Conservation (phyloP, 2,113 vertebrate species). For the Equus przewalskii region DNA sequence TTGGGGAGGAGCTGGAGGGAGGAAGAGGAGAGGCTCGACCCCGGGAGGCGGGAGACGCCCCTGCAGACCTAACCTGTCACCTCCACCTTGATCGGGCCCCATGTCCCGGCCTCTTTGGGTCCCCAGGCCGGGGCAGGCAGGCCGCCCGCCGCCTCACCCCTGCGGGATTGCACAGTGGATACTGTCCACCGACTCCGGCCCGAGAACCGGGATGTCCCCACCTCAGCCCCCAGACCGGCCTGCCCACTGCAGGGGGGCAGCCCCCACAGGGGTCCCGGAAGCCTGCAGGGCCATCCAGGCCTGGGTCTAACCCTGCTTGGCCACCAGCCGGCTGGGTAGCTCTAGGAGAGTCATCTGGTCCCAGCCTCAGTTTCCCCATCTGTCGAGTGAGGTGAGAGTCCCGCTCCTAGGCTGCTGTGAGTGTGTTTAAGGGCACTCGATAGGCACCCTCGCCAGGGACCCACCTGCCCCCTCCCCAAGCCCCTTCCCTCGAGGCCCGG, state of each 20-base stretch:
- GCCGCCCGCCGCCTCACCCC: background rate
- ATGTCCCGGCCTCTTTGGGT: background rate
- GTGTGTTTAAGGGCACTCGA: fast-evolving
- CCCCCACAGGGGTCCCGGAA: fast-evolving
- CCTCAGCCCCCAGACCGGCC: background rate
- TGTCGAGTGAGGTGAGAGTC: background rate
- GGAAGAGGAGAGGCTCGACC: too few relatives aligned
- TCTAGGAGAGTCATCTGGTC: background rate
- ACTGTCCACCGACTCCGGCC: background rate
- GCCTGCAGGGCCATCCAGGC: fast-evolving
- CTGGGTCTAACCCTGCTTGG: background rate
- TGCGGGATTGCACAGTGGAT: background rate
- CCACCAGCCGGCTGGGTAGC: fast-evolving
- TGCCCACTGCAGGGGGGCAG: background rate
- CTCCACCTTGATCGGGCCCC: background rate
- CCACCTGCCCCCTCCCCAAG: too few relatives aligned
- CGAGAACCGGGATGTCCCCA: background rate
- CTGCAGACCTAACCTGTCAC: background rate
- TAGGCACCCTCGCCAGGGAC: background rate
- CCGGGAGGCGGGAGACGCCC: too few relatives aligned
- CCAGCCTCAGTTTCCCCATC: background rate
- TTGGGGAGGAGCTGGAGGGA: background rate
- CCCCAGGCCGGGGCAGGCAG: fast-evolving
- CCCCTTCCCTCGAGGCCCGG: background rate
- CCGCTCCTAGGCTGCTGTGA: background rate